These are phyloP conservation scores for Amphiprion ocellaris DNA, from an alignment of 2,113 vertebrate species.

Conservation along the genomic window DNA sequence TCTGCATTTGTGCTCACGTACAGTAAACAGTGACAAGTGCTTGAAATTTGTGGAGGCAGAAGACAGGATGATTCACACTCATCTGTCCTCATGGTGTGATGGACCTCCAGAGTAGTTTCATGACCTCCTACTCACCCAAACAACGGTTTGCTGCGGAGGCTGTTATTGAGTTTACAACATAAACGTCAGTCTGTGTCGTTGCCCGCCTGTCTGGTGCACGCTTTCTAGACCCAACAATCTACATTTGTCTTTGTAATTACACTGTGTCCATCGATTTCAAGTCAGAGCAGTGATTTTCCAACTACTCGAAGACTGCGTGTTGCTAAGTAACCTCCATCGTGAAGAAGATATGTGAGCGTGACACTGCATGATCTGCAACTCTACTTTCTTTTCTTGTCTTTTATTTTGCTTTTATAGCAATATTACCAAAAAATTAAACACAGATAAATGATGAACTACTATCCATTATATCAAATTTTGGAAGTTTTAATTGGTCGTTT, in stretches of 20 bases:
- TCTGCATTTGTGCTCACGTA: constrained; percentile 24
- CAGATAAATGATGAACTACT: not conserved
- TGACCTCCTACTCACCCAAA: not conserved
- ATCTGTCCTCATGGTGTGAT: constrained; percentile 6
- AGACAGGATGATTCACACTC: constrained; percentile 5
- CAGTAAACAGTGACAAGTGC: constrained; percentile 1
- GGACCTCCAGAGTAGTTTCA: not conserved
- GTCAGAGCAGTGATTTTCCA: constrained; percentile 49
- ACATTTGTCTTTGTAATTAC: constrained; percentile 54
- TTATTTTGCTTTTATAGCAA: not conserved
- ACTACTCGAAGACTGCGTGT: constrained; percentile 27
- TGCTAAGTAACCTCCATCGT: constrained; percentile 26
- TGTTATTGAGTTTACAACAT: constrained; percentile 3
- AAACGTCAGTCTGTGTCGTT: constrained; percentile 20
- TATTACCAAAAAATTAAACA: not conserved
- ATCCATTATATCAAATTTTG: too few relatives aligned
- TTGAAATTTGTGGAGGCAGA: not conserved
- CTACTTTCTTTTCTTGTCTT: not conserved
- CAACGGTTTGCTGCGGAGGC: not conserved
- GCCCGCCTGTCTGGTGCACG: constrained; percentile 14
- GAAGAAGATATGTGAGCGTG: not conserved
- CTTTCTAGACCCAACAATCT: constrained; percentile 29
- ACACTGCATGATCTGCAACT: not conserved
- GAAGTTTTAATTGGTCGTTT: not conserved
- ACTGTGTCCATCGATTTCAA: constrained; percentile 41